Conservation (phyloP, 2,113 vertebrate genomes). For the Bos indicus region DNA sequence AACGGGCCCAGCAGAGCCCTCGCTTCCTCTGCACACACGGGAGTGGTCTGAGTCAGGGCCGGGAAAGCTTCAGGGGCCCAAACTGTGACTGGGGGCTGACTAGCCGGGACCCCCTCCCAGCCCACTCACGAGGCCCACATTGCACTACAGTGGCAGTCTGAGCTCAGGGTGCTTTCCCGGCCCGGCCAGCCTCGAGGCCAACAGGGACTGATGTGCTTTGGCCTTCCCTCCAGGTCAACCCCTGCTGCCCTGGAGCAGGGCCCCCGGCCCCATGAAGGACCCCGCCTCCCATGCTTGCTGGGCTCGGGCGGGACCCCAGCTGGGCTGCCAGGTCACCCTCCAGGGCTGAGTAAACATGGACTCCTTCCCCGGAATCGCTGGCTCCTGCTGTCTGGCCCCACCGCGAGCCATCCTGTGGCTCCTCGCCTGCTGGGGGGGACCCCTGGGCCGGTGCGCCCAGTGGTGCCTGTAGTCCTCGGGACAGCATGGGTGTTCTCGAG, state of each 20-base stretch:
- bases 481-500: not conserved
- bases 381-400: no score
- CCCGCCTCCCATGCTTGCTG: not conserved
- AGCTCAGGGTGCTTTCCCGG: not conserved
- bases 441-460: not conserved
- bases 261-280: not conserved
- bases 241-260: not conserved
- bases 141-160: not conserved
- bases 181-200: no score
- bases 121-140: not conserved
- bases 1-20: not conserved
- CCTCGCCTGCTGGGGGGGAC: not conserved
- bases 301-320: not conserved
- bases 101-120: not conserved
- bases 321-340: not conserved
- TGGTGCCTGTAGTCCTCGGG: rapidly evolving
- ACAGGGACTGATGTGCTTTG: not conserved
- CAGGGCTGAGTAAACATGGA: not conserved
- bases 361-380: not conserved
- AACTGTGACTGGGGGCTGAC: not conserved
- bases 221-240: not conserved
- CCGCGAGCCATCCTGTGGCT: not conserved
- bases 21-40: not conserved
- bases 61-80: not conserved
- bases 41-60: not conserved